Evolutionary conservation across 2,888 invertebrate genomes (phyloP).

Genomic region (Baccha elongata): DNA sequence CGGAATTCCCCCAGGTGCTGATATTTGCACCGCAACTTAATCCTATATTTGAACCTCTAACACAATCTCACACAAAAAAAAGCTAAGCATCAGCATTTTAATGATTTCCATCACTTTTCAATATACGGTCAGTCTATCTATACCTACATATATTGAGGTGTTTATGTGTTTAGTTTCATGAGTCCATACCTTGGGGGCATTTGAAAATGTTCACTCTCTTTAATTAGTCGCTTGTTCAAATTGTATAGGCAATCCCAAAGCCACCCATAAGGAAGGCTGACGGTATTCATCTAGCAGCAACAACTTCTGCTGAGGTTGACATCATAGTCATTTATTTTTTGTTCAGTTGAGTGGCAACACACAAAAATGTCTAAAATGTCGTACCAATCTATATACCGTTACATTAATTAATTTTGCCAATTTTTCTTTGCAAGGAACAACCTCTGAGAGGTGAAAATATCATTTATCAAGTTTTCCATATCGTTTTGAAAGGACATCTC

Average conservation of each 20-base stretch:
- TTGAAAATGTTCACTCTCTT: constrained; percentile 45
- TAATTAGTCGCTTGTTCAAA: constrained; percentile 62
- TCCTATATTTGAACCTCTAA: constrained; percentile 29
- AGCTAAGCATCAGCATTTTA: constrained; percentile 21
- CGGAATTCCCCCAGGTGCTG: constrained; percentile 56
- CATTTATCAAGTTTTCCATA: constrained; percentile 66
- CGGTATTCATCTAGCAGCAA: constrained; percentile 20
- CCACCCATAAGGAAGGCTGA: constrained; percentile 34
- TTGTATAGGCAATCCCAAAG: constrained; percentile 34
- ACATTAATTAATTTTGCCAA: constrained; percentile 68
- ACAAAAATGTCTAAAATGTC: constrained; percentile 19
- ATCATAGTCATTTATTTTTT: constrained; percentile 1
- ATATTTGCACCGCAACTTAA: constrained; percentile 57
- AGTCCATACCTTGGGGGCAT: constrained; percentile 30
- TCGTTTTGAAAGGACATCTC: constrained; percentile 8
- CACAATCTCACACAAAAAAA: not conserved
- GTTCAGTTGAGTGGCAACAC: not conserved
- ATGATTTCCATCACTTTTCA: constrained; percentile 66
- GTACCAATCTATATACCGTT: constrained; percentile 27
- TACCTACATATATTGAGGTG: constrained; percentile 3
- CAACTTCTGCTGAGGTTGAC: constrained; percentile 46
- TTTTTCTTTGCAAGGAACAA: constrained; percentile 41
- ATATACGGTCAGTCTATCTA: no score
- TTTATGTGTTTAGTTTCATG: not conserved
- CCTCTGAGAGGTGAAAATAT: constrained; percentile 25